Base-by-base conservation (phyloP, 2,113 vertebrate species). In the Mustela nigripes region DNA sequence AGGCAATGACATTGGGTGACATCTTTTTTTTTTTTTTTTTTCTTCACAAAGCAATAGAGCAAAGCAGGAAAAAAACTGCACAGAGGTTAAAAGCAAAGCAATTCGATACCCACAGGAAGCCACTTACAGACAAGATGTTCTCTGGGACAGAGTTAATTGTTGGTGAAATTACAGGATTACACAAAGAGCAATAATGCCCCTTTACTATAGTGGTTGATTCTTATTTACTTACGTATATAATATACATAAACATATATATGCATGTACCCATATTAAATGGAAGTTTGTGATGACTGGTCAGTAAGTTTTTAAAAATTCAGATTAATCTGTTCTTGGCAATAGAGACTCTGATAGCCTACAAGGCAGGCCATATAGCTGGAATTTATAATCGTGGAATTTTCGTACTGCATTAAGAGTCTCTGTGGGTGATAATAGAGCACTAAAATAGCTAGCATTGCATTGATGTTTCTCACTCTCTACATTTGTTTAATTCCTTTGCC, bases 401-500 rank as follows among this genome's bases (percentile, higher is more conserved):
- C 5, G 0, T 95, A 93, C 92, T 65, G 73, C 79, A 87, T 92
- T 94, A 93, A 92, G 56, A 95, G 76, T 58, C 86, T 89, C 89
- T 78, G 28, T 89, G 92, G 82, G 48, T 96, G 92, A 95, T 95
- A 96, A 94, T 4, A 84, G 82, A 97, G 89, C 67, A 73, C 63
- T 93, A 84, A 97, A 96, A 94, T 93, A 95, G 88, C 84, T 90
- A 91, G 73, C 84, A 88, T 90, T 94, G 85, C 94, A 95, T 33
- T 58, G 91, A 79, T 94, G 63, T 96, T 97, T 97, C 95, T 94
- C 88, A 78, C 81, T 96, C 91, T 78, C 94, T 76, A 67, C 81
- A 86, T 95, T 93, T 98, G 95, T 95, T 92, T 94, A 95, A 95
- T 88, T 95, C 78, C 63, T 95, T 89, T 96, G 94, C 95, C 96